Base-by-base conservation (phyloP, 1,140 invertebrate genomes). In the Drosophila pallidifrons region DNA sequence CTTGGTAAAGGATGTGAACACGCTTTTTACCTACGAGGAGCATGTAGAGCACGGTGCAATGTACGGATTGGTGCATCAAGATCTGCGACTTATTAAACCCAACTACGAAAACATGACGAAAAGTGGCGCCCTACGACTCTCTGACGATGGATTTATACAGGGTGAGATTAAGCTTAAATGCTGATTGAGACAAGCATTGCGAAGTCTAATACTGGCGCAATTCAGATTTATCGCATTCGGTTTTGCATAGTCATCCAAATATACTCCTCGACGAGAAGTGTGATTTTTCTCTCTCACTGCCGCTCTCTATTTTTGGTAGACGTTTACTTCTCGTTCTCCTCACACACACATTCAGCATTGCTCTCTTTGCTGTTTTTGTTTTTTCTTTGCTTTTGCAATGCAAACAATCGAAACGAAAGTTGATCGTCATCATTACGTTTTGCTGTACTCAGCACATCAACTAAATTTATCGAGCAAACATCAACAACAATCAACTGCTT, bases 31-130 rank as follows among this genome's bases (percentile, higher is more conserved):
- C 0, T 95, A 94, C 77, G 95, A 96, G 82, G 96, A 96, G 63
- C 93, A 93, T 69, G 55, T 87, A 0, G 91, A 92, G 93, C 67
- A 78, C 47, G 95, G 94, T 4, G 93, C 94, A n/a, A 94, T 96
- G 92, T 98, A 96, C 93, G 96, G 96, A 4, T 92, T 98, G 0
- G 92, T 95, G n/a, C 95, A 95, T 20, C 93, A 94, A 52, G 96
- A 98, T 93, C 92, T 98, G 16, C 95, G 95, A 6, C 94, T 95
- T 63, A 97, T 98, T 58, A 96, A 96, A 92, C 97, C 97, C 1
- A 97, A 97, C 91, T 98, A 98, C 87, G 97, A 97, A 85, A 95
- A 96, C 0, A 97, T 97, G 96, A 96, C 97, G 64, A 97, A 96
- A 92, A 95, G 95, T 54, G 97, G 97, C 0, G 96, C 95, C 55